Evolutionary conservation across 2,888 invertebrate genomes (phyloP).

Genomic region (Hirudinaria manillensis): DNA sequence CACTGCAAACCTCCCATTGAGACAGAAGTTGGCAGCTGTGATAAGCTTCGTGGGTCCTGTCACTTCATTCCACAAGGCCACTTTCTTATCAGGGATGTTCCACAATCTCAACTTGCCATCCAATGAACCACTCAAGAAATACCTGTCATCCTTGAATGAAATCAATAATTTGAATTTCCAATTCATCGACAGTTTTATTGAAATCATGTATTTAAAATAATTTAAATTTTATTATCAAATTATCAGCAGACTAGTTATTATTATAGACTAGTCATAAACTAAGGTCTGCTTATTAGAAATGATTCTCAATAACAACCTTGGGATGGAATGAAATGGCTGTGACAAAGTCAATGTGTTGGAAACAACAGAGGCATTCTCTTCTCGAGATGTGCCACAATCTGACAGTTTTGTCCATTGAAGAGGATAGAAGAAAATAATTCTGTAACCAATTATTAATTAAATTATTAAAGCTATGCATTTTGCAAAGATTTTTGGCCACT

Average conservation of each 20-base stretch:
- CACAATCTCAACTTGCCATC: conserved; percentile 96
- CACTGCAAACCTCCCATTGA: conserved; percentile 94
- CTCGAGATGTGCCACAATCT: conserved; percentile 94
- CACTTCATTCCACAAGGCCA: conserved; percentile 60
- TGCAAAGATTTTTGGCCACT: too few relatives aligned
- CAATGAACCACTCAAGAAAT: conserved; percentile 91
- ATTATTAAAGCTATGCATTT: neutral
- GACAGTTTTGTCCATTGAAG: conserved; percentile 97
- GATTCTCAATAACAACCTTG: conserved; percentile 40
- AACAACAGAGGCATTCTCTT: conserved; percentile 93
- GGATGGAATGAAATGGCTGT: conserved; percentile 98
- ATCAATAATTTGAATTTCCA: neutral
- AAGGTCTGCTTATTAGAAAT: too few relatives aligned
- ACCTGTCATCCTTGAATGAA: conserved; percentile 53
- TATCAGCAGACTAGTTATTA: neutral
- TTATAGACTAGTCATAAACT: too few relatives aligned
- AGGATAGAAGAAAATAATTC: conserved; percentile 93
- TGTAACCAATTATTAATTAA: conserved; percentile 40
- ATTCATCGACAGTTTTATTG: neutral
- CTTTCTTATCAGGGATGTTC: conserved; percentile 99
- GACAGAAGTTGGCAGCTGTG: conserved; percentile 93
- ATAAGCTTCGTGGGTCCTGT: conserved; percentile 76
- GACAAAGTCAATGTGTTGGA: conserved; percentile 97
- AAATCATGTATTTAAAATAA: neutral
- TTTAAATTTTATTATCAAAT: neutral